A percentile compares a stretch with the other conserved stretches of the same genome.
Evolutionary conservation across 2,888 invertebrate species (phyloP).

Genomic region (Eupithecia tripunctaria): DNA sequence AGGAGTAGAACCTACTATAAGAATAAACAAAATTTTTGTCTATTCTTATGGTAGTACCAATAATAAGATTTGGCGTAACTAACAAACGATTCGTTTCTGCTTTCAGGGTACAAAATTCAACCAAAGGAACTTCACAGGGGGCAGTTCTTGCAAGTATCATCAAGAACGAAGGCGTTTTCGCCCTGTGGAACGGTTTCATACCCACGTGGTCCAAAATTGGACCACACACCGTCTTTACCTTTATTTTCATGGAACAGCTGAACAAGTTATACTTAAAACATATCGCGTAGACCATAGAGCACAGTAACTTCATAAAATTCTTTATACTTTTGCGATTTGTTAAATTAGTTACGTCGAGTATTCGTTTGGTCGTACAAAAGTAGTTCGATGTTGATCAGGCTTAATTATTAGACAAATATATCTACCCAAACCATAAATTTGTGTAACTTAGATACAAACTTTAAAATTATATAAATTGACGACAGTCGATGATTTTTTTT

Average conservation of each 20-base stretch:
- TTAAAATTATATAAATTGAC: too few species aligned
- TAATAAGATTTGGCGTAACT: neutral
- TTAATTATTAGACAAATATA: neutral
- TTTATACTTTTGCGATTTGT: neutral
- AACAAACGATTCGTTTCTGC: neutral
- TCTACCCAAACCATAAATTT: too few species aligned
- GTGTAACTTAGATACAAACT: too few species aligned
- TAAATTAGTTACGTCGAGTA: neutral
- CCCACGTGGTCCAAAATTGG: constrained; percentile 97
- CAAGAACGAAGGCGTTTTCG: constrained; percentile 94
- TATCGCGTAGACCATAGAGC: neutral
- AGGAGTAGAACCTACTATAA: too few species aligned
- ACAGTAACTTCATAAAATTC: neutral
- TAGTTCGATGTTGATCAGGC: neutral
- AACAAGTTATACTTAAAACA: constrained; percentile 79
- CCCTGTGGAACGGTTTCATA: constrained; percentile 98
- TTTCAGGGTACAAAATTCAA: constrained; percentile 96
- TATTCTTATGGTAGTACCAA: neutral
- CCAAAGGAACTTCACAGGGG: constrained; percentile 89
- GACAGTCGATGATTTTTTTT: too few species aligned
- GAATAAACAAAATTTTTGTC: too few species aligned
- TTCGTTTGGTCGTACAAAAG: neutral
- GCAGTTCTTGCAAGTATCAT: constrained; percentile 91
- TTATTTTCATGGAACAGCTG: constrained; percentile 97
- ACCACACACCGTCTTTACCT: constrained; percentile 98